phyloP scores from a whole-genome alignment of 2,797 vertebrate species.

The Petrocephalus schoutedeni region DNA sequence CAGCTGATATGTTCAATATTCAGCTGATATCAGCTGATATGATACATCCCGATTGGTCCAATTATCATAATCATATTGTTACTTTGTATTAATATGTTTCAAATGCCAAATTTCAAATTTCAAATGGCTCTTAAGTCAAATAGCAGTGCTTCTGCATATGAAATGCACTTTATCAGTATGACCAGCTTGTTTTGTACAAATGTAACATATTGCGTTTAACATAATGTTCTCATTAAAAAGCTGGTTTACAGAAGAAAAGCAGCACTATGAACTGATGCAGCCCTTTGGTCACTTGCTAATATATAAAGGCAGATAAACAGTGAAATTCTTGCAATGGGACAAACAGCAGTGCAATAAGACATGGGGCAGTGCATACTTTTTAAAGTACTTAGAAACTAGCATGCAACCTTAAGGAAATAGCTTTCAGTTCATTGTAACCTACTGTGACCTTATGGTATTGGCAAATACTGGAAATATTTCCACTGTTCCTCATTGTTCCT shows the following conservation, averaged over 20 bases:
- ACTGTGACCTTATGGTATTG: not conserved
- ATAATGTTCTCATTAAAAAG: not conserved
- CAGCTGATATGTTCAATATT: not conserved
- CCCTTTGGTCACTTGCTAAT: not conserved
- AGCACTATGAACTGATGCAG: not conserved
- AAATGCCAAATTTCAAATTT: too few species aligned
- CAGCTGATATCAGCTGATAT: not conserved
- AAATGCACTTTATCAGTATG: not conserved
- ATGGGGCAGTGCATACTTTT: not conserved
- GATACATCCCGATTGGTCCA: not conserved
- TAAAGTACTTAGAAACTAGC: not conserved
- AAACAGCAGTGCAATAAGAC: not conserved
- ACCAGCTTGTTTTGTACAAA: not conserved
- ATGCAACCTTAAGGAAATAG: not conserved
- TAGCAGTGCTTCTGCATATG: not conserved
- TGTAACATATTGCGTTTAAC: not conserved
- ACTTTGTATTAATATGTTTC: not conserved
- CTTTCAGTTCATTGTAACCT: not conserved
- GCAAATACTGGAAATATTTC: not conserved
- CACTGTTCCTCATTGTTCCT: too few species aligned
- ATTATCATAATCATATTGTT: not conserved
- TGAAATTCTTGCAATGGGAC: not conserved
- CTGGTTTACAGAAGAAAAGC: not conserved
- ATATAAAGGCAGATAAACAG: not conserved
- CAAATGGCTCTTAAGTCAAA: not conserved